Evolutionary conservation across 2,888 invertebrate species (phyloP).

Genomic region (Gerris lacustris): DNA sequence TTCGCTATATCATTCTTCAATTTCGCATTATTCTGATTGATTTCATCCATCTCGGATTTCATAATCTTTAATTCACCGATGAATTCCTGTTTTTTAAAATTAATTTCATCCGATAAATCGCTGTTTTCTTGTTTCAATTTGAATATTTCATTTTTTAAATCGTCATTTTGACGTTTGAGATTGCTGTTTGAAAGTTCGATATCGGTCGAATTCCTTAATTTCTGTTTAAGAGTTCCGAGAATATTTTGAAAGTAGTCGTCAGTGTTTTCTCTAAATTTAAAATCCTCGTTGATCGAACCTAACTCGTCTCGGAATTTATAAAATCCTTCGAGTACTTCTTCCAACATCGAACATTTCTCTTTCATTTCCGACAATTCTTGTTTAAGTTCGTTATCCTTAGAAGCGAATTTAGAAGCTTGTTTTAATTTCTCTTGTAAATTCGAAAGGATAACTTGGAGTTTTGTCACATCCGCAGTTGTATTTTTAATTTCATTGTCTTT

Average conservation of each 20-base stretch:
- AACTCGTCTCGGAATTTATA: not conserved
- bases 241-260: conserved; percentile 8
- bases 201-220: conserved; percentile 38
- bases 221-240: conserved; percentile 13
- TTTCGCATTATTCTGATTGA: conserved; percentile 4
- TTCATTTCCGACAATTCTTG: conserved; percentile 37
- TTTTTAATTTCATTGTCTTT: conserved; percentile 46
- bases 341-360: conserved; percentile 24
- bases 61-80: conserved; percentile 21
- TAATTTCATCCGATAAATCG: conserved; percentile 32
- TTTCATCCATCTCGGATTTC: conserved; percentile 8
- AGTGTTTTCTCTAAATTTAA: conserved; percentile 11
- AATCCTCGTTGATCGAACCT: not conserved
- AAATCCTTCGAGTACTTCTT: not conserved
- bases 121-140: conserved; percentile 19
- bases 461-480: conserved; percentile 32
- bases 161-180: not conserved
- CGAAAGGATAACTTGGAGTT: conserved; percentile 39
- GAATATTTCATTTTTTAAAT: conserved; percentile 30
- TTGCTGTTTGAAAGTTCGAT: not conserved
- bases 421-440: conserved; percentile 42
- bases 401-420: conserved; percentile 41
- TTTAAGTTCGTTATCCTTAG: conserved; percentile 42
- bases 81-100: conserved; percentile 24
- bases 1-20: conserved; percentile 14